A percentile compares a stretch with the other conserved stretches of the same genome.
These are phyloP conservation scores for Sebastiscus albofasciatus DNA, from an alignment of 2,797 vertebrate genomes.

Conservation along the genomic window DNA sequence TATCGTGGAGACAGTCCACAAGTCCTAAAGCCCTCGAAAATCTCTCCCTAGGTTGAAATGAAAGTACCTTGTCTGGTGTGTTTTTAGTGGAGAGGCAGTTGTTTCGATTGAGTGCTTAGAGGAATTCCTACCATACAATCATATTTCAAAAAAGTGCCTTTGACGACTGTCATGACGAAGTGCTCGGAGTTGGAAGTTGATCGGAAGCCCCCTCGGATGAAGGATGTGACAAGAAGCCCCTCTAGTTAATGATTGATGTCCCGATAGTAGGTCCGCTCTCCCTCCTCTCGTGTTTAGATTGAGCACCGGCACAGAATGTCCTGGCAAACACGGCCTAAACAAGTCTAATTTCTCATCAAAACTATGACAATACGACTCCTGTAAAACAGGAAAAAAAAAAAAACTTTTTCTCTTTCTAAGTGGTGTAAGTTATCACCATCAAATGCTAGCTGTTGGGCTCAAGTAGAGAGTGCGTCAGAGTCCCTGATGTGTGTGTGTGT, in stretches of 20 bases:
- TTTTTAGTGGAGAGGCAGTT: constrained; percentile 64
- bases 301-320: constrained; percentile 23
- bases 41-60: constrained; percentile 74
- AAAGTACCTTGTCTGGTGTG: constrained; percentile 61
- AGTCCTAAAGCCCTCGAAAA: constrained; percentile 78
- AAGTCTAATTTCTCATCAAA: constrained; percentile 22
- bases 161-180: constrained; percentile 41
- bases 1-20: constrained; percentile 68
- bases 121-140: constrained; percentile 49
- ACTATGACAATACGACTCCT: neutral
- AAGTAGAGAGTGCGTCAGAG: constrained; percentile 22
- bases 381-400: neutral
- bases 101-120: constrained; percentile 65
- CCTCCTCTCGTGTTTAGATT: constrained; percentile 24
- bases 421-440: constrained; percentile 16
- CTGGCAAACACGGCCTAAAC: constrained; percentile 20
- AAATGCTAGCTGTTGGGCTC: constrained; percentile 26
- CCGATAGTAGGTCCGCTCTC: neutral
- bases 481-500: constrained; percentile 23
- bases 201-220: constrained; percentile 22
- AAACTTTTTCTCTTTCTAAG: neutral
- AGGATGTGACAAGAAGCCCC: constrained; percentile 5
- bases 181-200: constrained; percentile 26
- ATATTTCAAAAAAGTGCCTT: constrained; percentile 47
- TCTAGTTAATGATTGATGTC: constrained; percentile 22